A percentile compares a stretch with the other conserved stretches of the same genome.
These are phyloP conservation scores for Litoditis marina DNA, from an alignment of 2,888 invertebrate genomes.

Conservation along the genomic window DNA sequence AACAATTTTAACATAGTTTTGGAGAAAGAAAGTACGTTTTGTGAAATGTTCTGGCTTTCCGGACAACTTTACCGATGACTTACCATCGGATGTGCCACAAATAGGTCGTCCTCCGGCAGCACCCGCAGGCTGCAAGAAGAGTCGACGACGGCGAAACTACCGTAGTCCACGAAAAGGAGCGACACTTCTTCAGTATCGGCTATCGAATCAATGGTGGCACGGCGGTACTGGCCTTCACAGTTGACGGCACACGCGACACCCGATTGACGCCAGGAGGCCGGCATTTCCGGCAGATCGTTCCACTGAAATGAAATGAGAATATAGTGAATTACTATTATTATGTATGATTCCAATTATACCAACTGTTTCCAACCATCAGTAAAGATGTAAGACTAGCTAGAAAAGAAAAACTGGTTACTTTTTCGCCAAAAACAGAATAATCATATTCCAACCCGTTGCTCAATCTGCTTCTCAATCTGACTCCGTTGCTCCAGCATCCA, in stretches of 20 bases:
- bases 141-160: not conserved
- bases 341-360: too few relatives aligned
- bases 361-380: too few relatives aligned
- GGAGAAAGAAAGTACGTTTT: too few relatives aligned
- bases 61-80: too few relatives aligned
- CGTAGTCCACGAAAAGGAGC: conserved; percentile 7
- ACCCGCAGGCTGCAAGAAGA: not conserved
- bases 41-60: too few relatives aligned
- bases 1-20: too few relatives aligned
- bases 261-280: not conserved
- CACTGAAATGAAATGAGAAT: conserved; percentile 8
- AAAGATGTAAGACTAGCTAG: too few relatives aligned
- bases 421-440: too few relatives aligned
- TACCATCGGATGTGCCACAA: conserved; percentile 1
- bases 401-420: too few relatives aligned
- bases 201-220: not conserved
- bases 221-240: not conserved
- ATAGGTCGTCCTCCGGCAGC: not conserved
- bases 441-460: too few relatives aligned
- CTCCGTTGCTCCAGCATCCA: conserved; percentile 2
- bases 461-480: too few relatives aligned
- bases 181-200: not conserved
- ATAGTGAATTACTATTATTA: too few relatives aligned
- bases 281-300: not conserved
- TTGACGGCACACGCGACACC: conserved; percentile 6